Evolutionary conservation across 2,113 vertebrate genomes (phyloP), one percentile per base, ranked within the genome.

Genomic region (Lagenorhynchus albirostris): DNA sequence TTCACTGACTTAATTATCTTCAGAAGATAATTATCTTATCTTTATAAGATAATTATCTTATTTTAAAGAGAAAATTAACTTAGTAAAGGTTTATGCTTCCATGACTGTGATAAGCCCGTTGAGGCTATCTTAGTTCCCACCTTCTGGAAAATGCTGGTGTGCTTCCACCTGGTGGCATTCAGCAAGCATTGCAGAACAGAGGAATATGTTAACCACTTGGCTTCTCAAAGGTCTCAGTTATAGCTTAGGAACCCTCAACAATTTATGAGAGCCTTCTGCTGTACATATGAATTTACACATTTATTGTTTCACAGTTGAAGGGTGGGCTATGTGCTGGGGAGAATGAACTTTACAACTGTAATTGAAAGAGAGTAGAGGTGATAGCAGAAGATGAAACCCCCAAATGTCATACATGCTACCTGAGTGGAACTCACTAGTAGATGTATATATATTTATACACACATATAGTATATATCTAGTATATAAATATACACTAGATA

Each of bases 141-240:
- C 33, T 11, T 36, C 84, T 81, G 25, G 73, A 96, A 92, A 55
- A 53, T 50, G 84, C 38, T 47, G 76, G 26, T 84, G 25, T 85
- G 65, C 81, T 89, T 36, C 96, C 96, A 55, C 67, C 98, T 97
- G 65, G 65, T 84, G 97, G 93, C 33, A 11, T 0, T 21, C 8
- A 18, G 7, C 12, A 36, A 55, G 1, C 71, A 93, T 8, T 96
- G 83, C 89, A 94, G 68, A n/a, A 25, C 12, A 23, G 33, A 93
- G 55, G 5, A 21, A 2, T 7, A 11, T 6, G 23, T 38, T 41
- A 26, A 26, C 6, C 36, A 4, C 26, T 11, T 4, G 73, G 20
- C 29, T 53, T 77, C 33, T 13, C 38, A 13, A 41, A 53, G 31
- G 58, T 33, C n/a, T n/a, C 47, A 31, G 18, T 53, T 23, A 11